A percentile compares a stretch with the other conserved stretches of the same genome.
These are phyloP conservation scores for Hydrotaea diabolus DNA, from an alignment of 2,888 invertebrate species.

Conservation along the genomic window DNA sequence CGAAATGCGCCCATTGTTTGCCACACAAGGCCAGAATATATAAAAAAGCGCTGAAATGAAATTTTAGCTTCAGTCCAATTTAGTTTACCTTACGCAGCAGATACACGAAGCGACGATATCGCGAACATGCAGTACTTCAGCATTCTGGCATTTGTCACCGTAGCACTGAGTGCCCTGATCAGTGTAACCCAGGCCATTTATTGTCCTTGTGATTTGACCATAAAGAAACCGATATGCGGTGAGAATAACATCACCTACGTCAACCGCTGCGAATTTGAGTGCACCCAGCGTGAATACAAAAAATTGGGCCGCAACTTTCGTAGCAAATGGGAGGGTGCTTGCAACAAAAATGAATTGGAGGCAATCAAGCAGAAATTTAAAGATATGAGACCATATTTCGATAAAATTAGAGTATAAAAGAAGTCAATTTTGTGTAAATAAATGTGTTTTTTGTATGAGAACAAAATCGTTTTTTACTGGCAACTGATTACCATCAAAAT, in stretches of 20 bases:
- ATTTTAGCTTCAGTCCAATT: constrained; percentile 6
- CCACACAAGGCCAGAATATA: no score
- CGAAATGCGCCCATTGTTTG: no score
- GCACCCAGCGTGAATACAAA: constrained; percentile 82
- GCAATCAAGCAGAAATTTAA: no score
- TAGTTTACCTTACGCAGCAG: neutral
- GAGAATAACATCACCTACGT: constrained; percentile 95
- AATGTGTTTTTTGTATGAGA: no score
- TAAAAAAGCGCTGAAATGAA: no score
- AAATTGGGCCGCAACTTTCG: constrained; percentile 74
- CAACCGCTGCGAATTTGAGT: constrained; percentile 97
- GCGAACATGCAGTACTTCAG: constrained; percentile 71
- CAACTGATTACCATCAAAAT: no score
- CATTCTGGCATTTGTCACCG: constrained; percentile 64
- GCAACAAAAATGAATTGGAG: no score
- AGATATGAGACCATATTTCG: no score
- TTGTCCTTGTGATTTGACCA: constrained; percentile 90
- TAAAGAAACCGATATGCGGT: constrained; percentile 93
- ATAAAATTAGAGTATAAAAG: no score
- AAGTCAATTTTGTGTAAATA: no score
- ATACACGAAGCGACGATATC: constrained; percentile 61
- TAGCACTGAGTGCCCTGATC: constrained; percentile 67
- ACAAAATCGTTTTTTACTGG: no score
- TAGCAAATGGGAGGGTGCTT: no score
- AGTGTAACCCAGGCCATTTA: constrained; percentile 77